Evolutionary conservation across 2,797 vertebrate genomes (phyloP), one percentile per base, ranked within the genome.

Genomic region (Pangasius macronema): DNA sequence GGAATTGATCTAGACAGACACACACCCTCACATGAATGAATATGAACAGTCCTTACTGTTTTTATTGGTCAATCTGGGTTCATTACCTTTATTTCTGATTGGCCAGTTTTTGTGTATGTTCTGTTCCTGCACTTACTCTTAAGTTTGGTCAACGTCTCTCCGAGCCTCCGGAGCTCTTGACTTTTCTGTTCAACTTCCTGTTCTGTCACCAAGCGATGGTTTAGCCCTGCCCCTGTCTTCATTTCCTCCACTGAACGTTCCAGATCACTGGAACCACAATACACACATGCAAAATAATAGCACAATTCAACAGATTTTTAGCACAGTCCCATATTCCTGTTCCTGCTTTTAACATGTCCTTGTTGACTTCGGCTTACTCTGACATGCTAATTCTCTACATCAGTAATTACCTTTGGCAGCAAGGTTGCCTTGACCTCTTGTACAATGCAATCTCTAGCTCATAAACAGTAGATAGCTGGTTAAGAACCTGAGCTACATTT

Each of bases 141-240:
- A 82, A 99, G 97, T 59, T 98, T 97, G 0, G 96, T 97, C 87
- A 99, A 95, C 0, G 97, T 99, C 90, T 99, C 97, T 88, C 97
- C 98, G 1, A 99, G 96, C 91, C 96, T 97, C 90, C 97, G 96
- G 88, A 99, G 95, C 93, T 98, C 97, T 92, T 97, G 94, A 0
- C 96, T 97, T 93, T 99, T 99, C 94, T 98, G 97, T 92, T 99
- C 98, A 91, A 99, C 96, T 27, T 99, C 97, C 51, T 97, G 97
- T 88, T 95, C 96, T 0, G 97, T 97, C 90, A 98, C 96, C 92
- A 98, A 94, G 53, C 96, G 95, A 87, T 97, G 97, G 92, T 95
- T 97, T 90, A 98, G 96, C 0, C 96, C 95, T 0, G 97, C 93
- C 36, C 98, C 97, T 91, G 94, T 96, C 94, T 97, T 97, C 87